Conservation (phyloP, 2,113 vertebrate genomes). For the Prunella himalayana region DNA sequence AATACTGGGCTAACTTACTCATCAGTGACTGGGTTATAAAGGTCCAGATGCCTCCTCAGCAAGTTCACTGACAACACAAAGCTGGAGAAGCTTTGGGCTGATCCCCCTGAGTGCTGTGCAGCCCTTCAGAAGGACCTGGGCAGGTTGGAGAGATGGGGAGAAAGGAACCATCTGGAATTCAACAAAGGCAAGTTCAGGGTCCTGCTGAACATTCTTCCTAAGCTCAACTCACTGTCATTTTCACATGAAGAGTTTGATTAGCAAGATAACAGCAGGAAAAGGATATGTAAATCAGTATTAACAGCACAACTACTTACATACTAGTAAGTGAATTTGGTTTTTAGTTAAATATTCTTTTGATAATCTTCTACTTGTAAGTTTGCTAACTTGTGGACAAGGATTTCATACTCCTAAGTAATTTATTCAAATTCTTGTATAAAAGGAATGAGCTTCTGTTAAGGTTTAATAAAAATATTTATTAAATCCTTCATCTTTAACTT, state of each 20-base stretch:
- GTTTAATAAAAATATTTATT: not conserved
- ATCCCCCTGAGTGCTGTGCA: not conserved
- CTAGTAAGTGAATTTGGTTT: not conserved
- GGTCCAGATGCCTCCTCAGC: not conserved
- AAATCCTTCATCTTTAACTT: not conserved
- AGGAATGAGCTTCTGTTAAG: not conserved
- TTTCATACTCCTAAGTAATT: not conserved
- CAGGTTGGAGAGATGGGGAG: not conserved
- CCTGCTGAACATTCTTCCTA: not conserved
- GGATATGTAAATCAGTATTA: not conserved
- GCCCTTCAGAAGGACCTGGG: not conserved
- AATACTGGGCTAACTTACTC: rapidly evolving
- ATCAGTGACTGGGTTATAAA: not conserved
- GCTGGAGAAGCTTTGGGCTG: not conserved
- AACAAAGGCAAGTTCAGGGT: not conserved
- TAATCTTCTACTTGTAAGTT: not conserved
- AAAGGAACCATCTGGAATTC: not conserved
- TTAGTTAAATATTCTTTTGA: not conserved
- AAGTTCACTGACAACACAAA: not conserved
- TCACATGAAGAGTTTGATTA: not conserved
- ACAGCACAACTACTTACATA: not conserved
- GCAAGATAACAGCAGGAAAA: not conserved
- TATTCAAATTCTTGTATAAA: not conserved
- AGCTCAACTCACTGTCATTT: not conserved
- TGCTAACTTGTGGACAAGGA: not conserved